Conservation (phyloP, 2,113 vertebrate species). For the Ramphastos sulfuratus region DNA sequence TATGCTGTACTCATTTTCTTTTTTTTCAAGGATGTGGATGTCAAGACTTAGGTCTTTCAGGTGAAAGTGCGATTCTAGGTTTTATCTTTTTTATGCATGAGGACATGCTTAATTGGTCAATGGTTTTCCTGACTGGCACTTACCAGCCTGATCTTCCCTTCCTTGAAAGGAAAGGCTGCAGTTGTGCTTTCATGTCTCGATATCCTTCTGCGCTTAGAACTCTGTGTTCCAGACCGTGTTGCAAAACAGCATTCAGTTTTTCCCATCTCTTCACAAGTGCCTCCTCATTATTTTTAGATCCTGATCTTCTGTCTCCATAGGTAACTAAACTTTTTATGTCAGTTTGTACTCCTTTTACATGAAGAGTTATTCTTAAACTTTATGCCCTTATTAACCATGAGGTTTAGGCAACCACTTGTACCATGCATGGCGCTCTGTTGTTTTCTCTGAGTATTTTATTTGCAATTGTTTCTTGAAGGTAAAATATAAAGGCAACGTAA, state of each 20-base stretch:
- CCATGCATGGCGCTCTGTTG: accelerated
- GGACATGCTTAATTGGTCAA: background rate
- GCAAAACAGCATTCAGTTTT: background rate
- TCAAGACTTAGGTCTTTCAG: background rate
- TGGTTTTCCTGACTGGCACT: background rate
- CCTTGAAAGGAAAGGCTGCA: background rate
- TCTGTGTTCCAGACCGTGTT: background rate
- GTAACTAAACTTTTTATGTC: background rate
- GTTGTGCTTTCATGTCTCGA: background rate
- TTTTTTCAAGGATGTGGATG: background rate
- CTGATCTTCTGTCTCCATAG: background rate
- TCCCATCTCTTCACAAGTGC: background rate
- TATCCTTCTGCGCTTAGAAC: background rate
- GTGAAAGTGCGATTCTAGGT: background rate
- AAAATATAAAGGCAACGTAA: background rate
- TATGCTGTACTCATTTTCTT: background rate
- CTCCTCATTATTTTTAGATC: background rate
- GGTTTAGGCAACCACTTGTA: background rate
- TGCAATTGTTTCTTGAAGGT: background rate
- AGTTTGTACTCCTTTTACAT: background rate
- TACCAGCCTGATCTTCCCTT: background rate
- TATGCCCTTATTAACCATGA: background rate
- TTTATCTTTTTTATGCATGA: background rate
- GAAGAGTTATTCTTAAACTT: background rate
- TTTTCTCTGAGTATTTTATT: background rate